These are phyloP conservation scores for Poecilia velifera DNA, from an alignment of 2,797 vertebrate genomes.

Conservation along the genomic window DNA sequence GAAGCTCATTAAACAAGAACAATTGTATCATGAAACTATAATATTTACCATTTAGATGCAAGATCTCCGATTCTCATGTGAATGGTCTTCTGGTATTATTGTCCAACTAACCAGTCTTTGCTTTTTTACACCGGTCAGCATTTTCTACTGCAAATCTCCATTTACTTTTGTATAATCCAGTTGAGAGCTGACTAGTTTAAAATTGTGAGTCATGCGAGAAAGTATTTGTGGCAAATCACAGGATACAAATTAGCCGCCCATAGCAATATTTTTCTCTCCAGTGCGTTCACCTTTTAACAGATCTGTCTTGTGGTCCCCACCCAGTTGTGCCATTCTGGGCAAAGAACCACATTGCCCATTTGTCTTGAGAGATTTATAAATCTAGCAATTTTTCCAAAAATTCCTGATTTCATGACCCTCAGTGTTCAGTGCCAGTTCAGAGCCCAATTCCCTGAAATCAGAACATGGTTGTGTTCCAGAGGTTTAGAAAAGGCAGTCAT, in stretches of 20 bases:
- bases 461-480: background rate
- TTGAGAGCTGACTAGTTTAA: background rate
- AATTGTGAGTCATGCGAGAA: background rate
- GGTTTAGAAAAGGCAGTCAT: background rate
- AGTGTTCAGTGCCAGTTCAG: background rate
- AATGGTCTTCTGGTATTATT: background rate
- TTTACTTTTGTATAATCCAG: background rate
- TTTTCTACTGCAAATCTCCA: background rate
- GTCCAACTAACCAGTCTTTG: background rate
- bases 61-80: background rate
- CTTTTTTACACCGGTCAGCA: background rate
- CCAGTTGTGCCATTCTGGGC: background rate
- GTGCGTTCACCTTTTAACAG: background rate
- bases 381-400: background rate
- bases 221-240: background rate
- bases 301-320: background rate
- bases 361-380: background rate
- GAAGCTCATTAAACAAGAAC: background rate
- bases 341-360: background rate
- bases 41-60: background rate
- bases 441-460: background rate
- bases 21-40: background rate
- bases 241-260: background rate
- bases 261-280: background rate
- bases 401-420: background rate